Evolutionary conservation across 2,113 vertebrate genomes (phyloP).

Genomic region (Pollachius pollachius): DNA sequence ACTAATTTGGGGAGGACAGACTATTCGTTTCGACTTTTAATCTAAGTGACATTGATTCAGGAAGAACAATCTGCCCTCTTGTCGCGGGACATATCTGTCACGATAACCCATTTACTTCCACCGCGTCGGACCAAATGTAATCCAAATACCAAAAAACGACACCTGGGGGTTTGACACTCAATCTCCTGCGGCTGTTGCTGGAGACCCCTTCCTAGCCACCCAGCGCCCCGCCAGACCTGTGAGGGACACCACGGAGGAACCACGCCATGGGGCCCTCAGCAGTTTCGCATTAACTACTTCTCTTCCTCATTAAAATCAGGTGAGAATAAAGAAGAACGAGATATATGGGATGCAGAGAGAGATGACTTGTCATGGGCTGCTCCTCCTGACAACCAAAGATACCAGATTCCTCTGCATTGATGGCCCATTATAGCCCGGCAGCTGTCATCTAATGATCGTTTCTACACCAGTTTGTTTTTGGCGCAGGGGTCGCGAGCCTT

Average conservation of each 20-base stretch:
- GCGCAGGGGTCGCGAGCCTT: not conserved
- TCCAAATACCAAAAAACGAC: constrained; percentile 65
- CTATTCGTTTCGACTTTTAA: constrained; percentile 68
- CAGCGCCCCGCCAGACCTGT: constrained; percentile 14
- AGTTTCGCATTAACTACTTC: constrained; percentile 44
- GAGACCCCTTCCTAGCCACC: constrained; percentile 27
- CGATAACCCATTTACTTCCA: constrained; percentile 44
- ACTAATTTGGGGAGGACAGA: constrained; percentile 61
- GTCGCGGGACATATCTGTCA: constrained; percentile 57
- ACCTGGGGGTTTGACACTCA: constrained; percentile 68
- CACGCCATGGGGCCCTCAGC: constrained; percentile 47
- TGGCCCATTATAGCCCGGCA: constrained; percentile 20
- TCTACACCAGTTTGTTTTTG: constrained; percentile 27
- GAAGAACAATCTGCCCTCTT: constrained; percentile 59
- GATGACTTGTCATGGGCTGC: not conserved
- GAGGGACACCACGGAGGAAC: constrained; percentile 39
- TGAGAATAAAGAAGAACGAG: constrained; percentile 33
- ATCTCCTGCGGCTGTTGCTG: constrained; percentile 63
- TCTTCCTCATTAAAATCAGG: constrained; percentile 57
- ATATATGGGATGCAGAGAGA: constrained; percentile 17
- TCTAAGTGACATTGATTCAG: constrained; percentile 69
- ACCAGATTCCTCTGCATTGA: constrained; percentile 32
- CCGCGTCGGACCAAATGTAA: constrained; percentile 51
- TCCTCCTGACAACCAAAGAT: constrained; percentile 26
- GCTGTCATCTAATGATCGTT: constrained; percentile 50